Conservation (phyloP, 92 coral and sea anemone genomes). For the Phenganax subtilis region DNA sequence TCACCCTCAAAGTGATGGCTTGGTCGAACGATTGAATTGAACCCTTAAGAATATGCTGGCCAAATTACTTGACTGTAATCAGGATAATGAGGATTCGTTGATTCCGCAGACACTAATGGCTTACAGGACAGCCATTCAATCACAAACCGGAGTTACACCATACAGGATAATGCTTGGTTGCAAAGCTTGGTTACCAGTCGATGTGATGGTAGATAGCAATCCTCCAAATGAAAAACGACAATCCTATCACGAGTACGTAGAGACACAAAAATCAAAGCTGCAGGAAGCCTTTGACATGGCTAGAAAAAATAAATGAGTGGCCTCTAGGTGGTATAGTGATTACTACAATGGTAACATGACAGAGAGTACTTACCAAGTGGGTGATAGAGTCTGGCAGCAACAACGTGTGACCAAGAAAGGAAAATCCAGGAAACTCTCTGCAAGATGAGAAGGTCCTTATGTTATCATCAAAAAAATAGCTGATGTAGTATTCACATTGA, state of each 20-base stretch:
- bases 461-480: not conserved
- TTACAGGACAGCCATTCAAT: not conserved
- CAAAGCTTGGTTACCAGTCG: not conserved
- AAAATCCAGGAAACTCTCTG: not conserved
- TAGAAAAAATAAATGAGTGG: not conserved
- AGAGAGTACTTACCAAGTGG: not conserved
- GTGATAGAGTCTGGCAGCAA: not conserved
- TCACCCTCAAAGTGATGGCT: constrained; percentile 7
- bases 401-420: not conserved
- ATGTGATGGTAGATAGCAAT: not conserved
- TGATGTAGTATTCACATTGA: not conserved
- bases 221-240: not conserved
- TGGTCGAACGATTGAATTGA: constrained; percentile 8
- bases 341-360: not conserved
- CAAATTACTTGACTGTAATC: not conserved
- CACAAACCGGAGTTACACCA: not conserved
- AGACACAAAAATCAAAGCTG: not conserved
- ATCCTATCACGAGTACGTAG: not conserved
- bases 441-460: not conserved
- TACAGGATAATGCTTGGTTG: not conserved
- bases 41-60: not conserved
- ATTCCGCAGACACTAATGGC: constrained; percentile 2
- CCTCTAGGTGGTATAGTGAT: not conserved
- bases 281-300: not conserved
- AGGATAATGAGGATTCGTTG: not conserved